Evolutionary conservation across 64 coral and sea anemone species (phyloP), one percentile per base, ranked within the genome.

Genomic region (Stichodactyla mertensii): DNA sequence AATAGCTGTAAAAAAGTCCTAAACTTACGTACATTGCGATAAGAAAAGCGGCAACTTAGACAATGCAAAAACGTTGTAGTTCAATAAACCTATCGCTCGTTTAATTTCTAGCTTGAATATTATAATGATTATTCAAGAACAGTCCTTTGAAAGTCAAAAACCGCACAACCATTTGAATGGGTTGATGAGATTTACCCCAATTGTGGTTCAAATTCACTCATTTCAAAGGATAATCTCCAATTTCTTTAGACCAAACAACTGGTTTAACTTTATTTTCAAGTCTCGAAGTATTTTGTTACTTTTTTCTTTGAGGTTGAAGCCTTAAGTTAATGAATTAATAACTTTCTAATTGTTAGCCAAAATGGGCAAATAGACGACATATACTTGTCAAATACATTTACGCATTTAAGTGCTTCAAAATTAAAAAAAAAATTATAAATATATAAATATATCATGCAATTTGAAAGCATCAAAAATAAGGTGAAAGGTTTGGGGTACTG

Each of bases 121-220:
- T 74, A 23, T 74, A 74, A 74, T 74, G 69, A 31, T 74, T 74
- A 74, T 74, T 74, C 69, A 74, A 74, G 8, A 74, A 74, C 69
- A 26, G 5, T 23, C 10, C 69, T 74, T 74, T 74, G 69, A 74
- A 74, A 28, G n/a, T 74, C 69, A 74, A 74, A 74, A 11, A 31
- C 69, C 69, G 69, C 22, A 31, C 10, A 12, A 28, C 69, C 0
- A 12, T 74, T 7, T 74, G 69, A 74, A 74, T 74, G 69, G 27
- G 69, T 27, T 74, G 69, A 74, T 26, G 69, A 74, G 69, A 74
- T 74, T 74, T 74, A 23, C 27, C 12, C 69, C 4, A 74, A 74
- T 74, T 74, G 69, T 31, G 69, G 69, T 74, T 12, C 4, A 74
- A 31, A 26, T 31, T 74, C 23, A 27, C 69, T 74, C 10, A 6